A percentile compares a stretch with the other conserved stretches of the same genome.
Evolutionary conservation across 2,888 invertebrate species (phyloP).

Genomic region (Laspeyria flexula): DNA sequence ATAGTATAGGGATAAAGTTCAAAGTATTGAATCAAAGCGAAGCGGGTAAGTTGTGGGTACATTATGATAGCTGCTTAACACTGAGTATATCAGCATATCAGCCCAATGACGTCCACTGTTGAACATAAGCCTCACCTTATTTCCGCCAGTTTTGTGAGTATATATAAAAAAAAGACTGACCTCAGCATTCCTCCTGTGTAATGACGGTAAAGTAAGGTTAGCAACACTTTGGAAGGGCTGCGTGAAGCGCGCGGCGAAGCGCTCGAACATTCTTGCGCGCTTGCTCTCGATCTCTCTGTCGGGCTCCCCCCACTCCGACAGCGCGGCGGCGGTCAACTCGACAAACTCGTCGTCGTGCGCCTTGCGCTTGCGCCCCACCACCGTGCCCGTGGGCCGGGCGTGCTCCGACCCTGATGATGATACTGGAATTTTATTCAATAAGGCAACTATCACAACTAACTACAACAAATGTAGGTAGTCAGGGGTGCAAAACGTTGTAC

Average conservation of each 20-base stretch:
- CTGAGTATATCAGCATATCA: too few relatives aligned
- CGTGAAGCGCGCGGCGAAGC: slow-evolving; percentile 56
- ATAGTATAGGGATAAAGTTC: too few relatives aligned
- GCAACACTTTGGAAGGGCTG: slow-evolving; percentile 50
- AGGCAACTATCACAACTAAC: too few relatives aligned
- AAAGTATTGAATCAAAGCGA: too few relatives aligned
- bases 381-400: slow-evolving; percentile 70
- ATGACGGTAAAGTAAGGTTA: slow-evolving; percentile 32
- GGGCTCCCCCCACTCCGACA: neutral
- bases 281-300: slow-evolving; percentile 41
- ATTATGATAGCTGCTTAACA: too few relatives aligned
- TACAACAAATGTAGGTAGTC: too few relatives aligned
- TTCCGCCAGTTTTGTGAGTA: too few relatives aligned
- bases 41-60: too few relatives aligned
- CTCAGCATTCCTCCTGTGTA: slow-evolving; percentile 52
- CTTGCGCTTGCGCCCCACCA: slow-evolving; percentile 79
- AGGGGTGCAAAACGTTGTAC: too few relatives aligned
- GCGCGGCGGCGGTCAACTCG: slow-evolving; percentile 24
- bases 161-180: slow-evolving; percentile 38
- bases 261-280: slow-evolving; percentile 65
- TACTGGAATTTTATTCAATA: slow-evolving; percentile 7
- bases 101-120: too few relatives aligned
- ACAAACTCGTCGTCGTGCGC: slow-evolving; percentile 60
- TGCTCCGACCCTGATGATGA: slow-evolving; percentile 21
- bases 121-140: too few relatives aligned